phyloP scores from a whole-genome alignment of 1,140 invertebrate species.

The Chironomus striatipennis region DNA sequence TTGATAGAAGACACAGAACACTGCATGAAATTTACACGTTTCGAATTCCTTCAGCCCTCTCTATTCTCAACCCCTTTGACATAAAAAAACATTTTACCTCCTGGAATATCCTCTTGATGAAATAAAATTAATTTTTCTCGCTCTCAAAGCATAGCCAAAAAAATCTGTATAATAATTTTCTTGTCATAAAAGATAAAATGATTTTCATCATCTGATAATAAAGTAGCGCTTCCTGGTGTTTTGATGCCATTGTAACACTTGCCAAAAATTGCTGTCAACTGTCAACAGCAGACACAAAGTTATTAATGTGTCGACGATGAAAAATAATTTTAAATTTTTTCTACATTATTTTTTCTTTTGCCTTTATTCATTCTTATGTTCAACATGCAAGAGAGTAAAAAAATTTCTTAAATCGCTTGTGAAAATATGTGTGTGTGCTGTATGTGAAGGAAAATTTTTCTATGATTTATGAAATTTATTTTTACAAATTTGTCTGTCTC shows the following conservation, averaged over 20 bases:
- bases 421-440: not conserved
- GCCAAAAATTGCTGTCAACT: constrained; percentile 22
- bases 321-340: constrained; percentile 20
- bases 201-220: not conserved
- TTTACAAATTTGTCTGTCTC: too few species aligned
- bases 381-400: not conserved
- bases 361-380: not conserved
- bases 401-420: constrained; percentile 5
- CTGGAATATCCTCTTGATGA: not conserved
- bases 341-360: not conserved
- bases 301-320: constrained; percentile 23
- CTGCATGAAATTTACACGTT: too few species aligned
- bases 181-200: not conserved
- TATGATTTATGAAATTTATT: too few species aligned
- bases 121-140: not conserved
- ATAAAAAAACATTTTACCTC: not conserved
- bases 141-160: not conserved
- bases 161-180: constrained; percentile 19
- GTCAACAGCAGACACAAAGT: constrained; percentile 10
- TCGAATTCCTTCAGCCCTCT: not conserved
- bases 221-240: constrained; percentile 14
- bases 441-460: not conserved
- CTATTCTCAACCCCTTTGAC: not conserved
- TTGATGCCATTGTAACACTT: constrained; percentile 11
- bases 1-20: not conserved